These are phyloP conservation scores for Rhipidura dahli DNA, from an alignment of 2,113 vertebrate genomes.

Conservation along the genomic window DNA sequence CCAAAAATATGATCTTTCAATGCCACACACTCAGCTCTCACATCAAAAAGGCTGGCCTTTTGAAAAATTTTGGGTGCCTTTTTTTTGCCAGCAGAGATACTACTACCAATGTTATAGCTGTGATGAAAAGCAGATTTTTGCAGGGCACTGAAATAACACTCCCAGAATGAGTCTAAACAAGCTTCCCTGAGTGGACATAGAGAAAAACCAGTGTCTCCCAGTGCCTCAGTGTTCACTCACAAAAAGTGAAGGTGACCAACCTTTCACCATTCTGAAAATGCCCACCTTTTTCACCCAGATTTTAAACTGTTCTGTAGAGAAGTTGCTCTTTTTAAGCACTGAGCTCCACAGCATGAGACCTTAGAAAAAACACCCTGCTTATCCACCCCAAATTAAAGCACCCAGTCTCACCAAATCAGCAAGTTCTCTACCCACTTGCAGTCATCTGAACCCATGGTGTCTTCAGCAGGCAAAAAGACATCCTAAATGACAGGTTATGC, in stretches of 20 bases:
- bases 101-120: not conserved
- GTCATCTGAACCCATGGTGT: not conserved
- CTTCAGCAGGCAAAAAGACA: not conserved
- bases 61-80: not conserved
- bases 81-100: not conserved
- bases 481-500: not conserved
- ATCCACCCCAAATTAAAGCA: not conserved
- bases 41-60: not conserved
- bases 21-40: not conserved
- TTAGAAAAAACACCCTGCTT: not conserved
- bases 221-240: not conserved
- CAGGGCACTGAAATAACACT: not conserved
- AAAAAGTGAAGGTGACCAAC: not conserved
- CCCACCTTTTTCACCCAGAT: not conserved
- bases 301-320: not conserved
- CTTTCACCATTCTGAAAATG: not conserved
- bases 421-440: not conserved
- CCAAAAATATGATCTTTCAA: not conserved
- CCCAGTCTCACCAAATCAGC: not conserved
- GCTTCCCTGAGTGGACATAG: not conserved
- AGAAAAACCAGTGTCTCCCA: not conserved
- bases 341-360: accelerated
- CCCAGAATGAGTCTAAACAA: not conserved
- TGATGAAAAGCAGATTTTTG: not conserved
- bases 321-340: not conserved